Percentiles rank a stretch among this genome's conserved stretches.
Conservation (phyloP, 2,888 invertebrate genomes). For the Mimumesa dahlbomi region DNA sequence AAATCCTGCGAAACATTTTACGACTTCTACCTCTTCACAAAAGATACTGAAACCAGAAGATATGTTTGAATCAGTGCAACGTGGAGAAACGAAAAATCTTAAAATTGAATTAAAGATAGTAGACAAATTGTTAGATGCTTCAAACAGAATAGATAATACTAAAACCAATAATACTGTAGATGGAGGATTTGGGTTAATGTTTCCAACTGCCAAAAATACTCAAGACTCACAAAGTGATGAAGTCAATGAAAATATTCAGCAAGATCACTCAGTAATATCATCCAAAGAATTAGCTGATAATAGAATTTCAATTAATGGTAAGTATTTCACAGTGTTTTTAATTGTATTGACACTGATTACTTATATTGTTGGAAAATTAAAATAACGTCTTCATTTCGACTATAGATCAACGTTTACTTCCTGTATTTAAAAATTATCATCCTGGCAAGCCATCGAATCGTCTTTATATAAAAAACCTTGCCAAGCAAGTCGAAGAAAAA, state of each 20-base stretch:
- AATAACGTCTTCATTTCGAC: conserved; percentile 37
- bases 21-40: conserved; percentile 59
- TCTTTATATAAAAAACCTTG: conserved; percentile 95
- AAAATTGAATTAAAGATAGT: conserved; percentile 83
- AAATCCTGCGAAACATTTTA: conserved; percentile 79
- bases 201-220: conserved; percentile 66
- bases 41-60: conserved; percentile 80
- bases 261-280: conserved; percentile 82
- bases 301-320: conserved; percentile 85
- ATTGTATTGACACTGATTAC: not conserved
- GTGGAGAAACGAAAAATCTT: conserved; percentile 77
- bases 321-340: conserved; percentile 30
- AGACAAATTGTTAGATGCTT: conserved; percentile 65
- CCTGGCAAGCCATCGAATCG: conserved; percentile 90
- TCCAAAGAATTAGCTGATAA: conserved; percentile 86
- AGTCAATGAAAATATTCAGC: conserved; percentile 62
- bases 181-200: conserved; percentile 76
- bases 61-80: conserved; percentile 82
- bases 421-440: conserved; percentile 93
- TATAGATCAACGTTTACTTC: conserved; percentile 86
- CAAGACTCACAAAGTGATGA: conserved; percentile 60
- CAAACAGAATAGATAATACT: conserved; percentile 36
- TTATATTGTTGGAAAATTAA: conserved; percentile 6
- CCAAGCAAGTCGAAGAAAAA: conserved; percentile 88
- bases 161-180: conserved; percentile 50